Evolutionary conservation across 2,797 vertebrate genomes (phyloP).

Genomic region (Micrastur ruficollis): DNA sequence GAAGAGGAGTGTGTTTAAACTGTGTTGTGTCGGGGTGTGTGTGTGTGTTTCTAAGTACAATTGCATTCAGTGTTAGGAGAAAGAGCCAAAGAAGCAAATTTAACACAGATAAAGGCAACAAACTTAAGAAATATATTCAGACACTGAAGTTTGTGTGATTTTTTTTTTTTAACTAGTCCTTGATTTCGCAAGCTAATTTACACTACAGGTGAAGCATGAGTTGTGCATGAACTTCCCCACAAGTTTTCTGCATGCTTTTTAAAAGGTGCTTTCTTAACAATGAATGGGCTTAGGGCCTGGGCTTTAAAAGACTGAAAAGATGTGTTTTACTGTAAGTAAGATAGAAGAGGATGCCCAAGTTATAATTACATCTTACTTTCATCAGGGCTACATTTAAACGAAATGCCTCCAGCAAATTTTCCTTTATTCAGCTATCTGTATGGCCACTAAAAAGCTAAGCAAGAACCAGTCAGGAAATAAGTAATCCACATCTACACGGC

Average conservation of each 20-base stretch:
- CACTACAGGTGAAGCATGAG: not conserved
- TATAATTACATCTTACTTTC: not conserved
- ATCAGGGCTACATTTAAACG: not conserved
- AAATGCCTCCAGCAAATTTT: not conserved
- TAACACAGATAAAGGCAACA: not conserved
- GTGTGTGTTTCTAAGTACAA: not conserved
- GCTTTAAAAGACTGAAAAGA: not conserved
- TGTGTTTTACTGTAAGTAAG: not conserved
- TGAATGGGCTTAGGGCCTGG: not conserved
- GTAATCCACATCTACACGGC: not conserved
- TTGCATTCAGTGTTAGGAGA: not conserved
- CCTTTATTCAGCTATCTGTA: not conserved
- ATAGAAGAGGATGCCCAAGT: not conserved
- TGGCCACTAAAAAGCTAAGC: not conserved
- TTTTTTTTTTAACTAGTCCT: not conserved
- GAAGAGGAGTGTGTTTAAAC: not conserved
- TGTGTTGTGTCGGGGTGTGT: not conserved
- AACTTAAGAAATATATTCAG: not conserved
- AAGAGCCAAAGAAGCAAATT: not conserved
- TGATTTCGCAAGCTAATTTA: not conserved
- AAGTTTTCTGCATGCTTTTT: not conserved
- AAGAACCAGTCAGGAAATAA: not conserved
- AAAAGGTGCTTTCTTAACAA: not conserved
- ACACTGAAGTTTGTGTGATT: not conserved
- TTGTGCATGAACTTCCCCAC: not conserved